A percentile compares a stretch with the other conserved stretches of the same genome.
phyloP scores from a whole-genome alignment of 2,113 vertebrate genomes.

The Lepus timidus region DNA sequence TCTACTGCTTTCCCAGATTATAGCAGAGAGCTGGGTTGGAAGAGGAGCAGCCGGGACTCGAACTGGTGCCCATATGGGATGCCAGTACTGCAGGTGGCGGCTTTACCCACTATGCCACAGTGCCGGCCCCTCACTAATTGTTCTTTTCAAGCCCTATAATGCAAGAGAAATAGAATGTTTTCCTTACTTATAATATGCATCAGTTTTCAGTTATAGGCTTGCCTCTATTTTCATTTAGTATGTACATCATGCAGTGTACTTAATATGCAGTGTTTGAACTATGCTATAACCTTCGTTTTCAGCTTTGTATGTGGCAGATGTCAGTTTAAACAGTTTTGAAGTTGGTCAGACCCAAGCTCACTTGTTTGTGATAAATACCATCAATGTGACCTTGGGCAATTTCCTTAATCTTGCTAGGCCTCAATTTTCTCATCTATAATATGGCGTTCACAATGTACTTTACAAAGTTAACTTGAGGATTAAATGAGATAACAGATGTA shows the following conservation, averaged over 20 bases:
- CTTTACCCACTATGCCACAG: too few species aligned
- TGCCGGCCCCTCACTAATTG: not conserved
- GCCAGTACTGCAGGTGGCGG: too few species aligned
- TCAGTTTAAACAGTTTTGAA: not conserved
- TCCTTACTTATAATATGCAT: not conserved
- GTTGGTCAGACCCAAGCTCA: not conserved
- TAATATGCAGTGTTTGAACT: not conserved
- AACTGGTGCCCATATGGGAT: too few species aligned
- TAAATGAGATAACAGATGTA: not conserved
- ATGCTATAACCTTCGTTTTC: not conserved
- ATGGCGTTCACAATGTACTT: not conserved
- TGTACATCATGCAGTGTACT: not conserved
- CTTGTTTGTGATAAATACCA: constrained; percentile 20
- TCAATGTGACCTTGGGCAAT: not conserved
- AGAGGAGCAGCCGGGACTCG: too few species aligned
- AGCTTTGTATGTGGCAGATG: not conserved
- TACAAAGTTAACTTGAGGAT: constrained; percentile 2
- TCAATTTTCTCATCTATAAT: constrained; percentile 43
- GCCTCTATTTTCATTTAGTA: not conserved
- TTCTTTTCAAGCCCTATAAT: constrained; percentile 4
- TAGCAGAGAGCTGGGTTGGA: too few species aligned
- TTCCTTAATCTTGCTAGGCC: not conserved
- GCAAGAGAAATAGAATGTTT: constrained; percentile 26
- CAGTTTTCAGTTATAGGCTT: constrained; percentile 20
- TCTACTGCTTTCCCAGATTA: too few species aligned